A percentile compares a stretch with the other conserved stretches of the same genome.
Evolutionary conservation across 2,888 invertebrate species (phyloP).

Genomic region (Electrophaes corylata): DNA sequence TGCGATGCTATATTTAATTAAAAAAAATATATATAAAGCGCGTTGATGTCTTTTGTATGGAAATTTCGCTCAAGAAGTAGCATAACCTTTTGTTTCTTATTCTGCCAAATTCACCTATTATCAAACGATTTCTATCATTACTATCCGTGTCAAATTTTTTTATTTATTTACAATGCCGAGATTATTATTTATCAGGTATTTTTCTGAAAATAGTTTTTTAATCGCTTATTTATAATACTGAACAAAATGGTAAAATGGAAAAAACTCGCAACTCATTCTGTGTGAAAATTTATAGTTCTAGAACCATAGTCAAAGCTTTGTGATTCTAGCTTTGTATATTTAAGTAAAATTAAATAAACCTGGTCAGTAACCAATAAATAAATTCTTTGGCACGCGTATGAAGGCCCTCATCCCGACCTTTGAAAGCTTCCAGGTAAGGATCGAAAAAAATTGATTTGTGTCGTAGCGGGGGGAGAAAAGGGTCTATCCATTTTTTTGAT

Average conservation of each 20-base stretch:
- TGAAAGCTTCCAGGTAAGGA: slow-evolving; percentile 69
- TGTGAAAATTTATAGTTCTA: no score
- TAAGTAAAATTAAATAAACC: slow-evolving; percentile 28
- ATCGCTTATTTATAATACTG: no score
- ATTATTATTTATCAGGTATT: no score
- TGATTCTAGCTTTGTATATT: neutral
- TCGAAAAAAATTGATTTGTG: slow-evolving; percentile 64
- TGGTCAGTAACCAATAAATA: slow-evolving; percentile 57
- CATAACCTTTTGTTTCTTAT: neutral
- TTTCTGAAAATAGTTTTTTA: no score
- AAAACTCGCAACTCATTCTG: no score
- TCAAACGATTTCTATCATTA: no score
- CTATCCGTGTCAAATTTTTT: no score
- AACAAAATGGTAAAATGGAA: no score
- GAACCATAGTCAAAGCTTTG: neutral
- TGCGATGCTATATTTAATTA: neutral
- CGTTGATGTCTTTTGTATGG: slow-evolving; percentile 22
- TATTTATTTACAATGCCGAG: no score
- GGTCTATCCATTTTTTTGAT: slow-evolving; percentile 72
- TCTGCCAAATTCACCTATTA: neutral
- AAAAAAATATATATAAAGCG: neutral
- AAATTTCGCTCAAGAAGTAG: no score
- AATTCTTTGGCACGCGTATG: slow-evolving; percentile 77
- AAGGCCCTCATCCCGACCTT: slow-evolving; percentile 52
- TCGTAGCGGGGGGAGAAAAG: slow-evolving; percentile 64